Evolutionary conservation across 1,140 invertebrate species (phyloP), one percentile per base, ranked within the genome.

Genomic region (Leptinotarsa undecemlineata): DNA sequence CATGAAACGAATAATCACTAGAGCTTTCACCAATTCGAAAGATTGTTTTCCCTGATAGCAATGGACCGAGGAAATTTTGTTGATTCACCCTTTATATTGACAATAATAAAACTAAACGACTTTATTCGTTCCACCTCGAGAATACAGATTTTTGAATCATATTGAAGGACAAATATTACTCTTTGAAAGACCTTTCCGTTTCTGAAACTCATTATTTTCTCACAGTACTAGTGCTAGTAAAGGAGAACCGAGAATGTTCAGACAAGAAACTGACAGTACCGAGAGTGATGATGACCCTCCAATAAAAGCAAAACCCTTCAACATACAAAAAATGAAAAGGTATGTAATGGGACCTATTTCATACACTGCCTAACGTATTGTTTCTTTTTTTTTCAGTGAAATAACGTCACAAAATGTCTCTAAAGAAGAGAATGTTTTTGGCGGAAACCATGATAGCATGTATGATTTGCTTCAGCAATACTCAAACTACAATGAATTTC

Each of bases 181-280:
- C 2, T 42, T 8, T 11, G 33, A 42, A 42, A 42, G 11, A 11
- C 33, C 33, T 42, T 42, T 42, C 8, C 33, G 0, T 42, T 42
- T 3, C 2, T 42, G 33, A 42, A 42, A 42, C 0, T 42, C 6
- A 3, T 42, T 42, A 42, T 11, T 42, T 42, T 11, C 6, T 42
- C 11, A 15, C 62, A 47, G 21, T 72, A 21, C n/a, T 15, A 47
- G 47, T n/a, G 23, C 19, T 21, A 19, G 21, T 20, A 33, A 15
- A 69, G 42, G 62, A 63, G 47, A 72, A 21, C 62, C 71, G 1
- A n/a, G n/a, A 17, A 62, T 72, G 11, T 72, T 72, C 23, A 20
- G 63, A 19, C 57, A 62, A 23, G 71, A 62, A 20, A 48, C 23
- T 51, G 17, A 51, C 47, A 69, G 68, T 69, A 69, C 68, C 26